Evolutionary conservation across 2,113 vertebrate genomes (phyloP).

Genomic region (Amblyornis subalaris): DNA sequence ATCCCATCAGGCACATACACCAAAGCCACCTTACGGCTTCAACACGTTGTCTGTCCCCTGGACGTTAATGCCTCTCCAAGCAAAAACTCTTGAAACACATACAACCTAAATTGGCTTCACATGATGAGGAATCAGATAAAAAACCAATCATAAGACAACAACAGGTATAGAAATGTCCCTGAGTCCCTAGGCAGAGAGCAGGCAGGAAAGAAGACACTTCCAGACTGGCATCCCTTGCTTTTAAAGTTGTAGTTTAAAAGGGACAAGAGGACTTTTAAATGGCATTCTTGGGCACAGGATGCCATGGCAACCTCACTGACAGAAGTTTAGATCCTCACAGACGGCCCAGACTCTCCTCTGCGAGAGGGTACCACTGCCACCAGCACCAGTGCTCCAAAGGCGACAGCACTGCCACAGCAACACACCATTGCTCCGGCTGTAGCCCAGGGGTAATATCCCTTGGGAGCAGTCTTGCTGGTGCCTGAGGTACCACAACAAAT

Average conservation of each 20-base stretch:
- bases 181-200: rapidly evolving
- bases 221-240: background rate
- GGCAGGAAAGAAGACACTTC: background rate
- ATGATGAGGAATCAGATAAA: background rate
- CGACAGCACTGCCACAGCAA: background rate
- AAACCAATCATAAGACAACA: background rate
- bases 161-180: background rate
- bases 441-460: background rate
- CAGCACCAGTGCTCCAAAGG: background rate
- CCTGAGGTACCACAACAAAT: background rate
- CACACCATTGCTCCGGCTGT: background rate
- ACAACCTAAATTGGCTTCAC: background rate
- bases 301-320: rapidly evolving
- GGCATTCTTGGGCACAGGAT: background rate
- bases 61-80: background rate
- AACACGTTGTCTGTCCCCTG: background rate
- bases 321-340: background rate
- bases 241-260: background rate
- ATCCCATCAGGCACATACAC: rapidly evolving
- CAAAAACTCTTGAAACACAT: background rate
- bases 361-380: rapidly evolving
- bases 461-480: background rate
- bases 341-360: background rate
- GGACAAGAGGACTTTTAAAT: background rate
- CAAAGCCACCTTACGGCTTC: background rate